These are phyloP conservation scores for Anoncus sp. DNA, from an alignment of 2,888 invertebrate genomes.

Conservation along the genomic window DNA sequence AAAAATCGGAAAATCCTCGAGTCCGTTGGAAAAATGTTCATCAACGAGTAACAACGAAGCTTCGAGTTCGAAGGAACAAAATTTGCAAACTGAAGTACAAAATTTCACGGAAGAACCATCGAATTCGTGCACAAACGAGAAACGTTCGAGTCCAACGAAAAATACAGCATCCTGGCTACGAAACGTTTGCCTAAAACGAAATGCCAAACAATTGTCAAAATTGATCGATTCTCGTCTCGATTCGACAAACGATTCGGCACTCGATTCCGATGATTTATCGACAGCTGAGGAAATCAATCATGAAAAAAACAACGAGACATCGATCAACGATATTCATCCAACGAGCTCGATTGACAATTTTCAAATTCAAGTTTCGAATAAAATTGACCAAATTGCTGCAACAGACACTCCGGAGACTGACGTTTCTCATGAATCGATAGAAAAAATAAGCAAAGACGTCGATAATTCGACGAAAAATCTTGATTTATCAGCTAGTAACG, in stretches of 20 bases:
- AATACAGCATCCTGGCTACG: slow-evolving; percentile 16
- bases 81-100: neutral
- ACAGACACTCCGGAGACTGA: no score
- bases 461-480: no score
- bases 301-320: neutral
- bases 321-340: neutral
- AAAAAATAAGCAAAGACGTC: no score
- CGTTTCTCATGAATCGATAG: no score
- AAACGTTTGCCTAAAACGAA: slow-evolving; percentile 44
- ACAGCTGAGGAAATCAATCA: neutral
- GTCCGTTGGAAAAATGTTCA: neutral
- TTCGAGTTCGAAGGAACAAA: neutral
- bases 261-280: slow-evolving; percentile 62
- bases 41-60: neutral
- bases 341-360: neutral
- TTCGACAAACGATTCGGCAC: slow-evolving; percentile 22
- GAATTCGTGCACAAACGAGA: no score
- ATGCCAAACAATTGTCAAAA: neutral
- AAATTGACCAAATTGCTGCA: neutral
- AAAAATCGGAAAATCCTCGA: neutral
- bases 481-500: no score
- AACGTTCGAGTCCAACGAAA: neutral
- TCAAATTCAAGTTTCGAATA: neutral
- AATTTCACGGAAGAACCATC: neutral
- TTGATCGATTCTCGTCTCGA: slow-evolving; percentile 1